A percentile compares a stretch with the other conserved stretches of the same genome.
Evolutionary conservation across 2,797 vertebrate species (phyloP).

Genomic region (Betta splendens): DNA sequence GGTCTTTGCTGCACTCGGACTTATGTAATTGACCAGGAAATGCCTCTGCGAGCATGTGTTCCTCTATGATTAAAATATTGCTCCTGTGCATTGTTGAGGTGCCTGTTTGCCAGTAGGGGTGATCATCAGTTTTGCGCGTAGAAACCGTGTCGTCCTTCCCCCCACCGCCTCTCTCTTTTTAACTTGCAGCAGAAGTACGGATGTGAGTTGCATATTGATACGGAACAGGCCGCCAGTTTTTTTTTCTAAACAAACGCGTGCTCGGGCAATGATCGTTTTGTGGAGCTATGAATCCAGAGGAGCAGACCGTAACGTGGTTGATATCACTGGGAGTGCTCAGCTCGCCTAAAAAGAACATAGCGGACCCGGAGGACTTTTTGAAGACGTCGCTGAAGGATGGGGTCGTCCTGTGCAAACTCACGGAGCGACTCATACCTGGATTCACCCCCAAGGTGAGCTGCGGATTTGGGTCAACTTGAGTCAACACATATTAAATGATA

Average conservation of each 20-base stretch:
- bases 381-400: conserved; percentile 92
- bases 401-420: conserved; percentile 92
- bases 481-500: conserved; percentile 28
- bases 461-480: conserved; percentile 13
- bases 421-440: conserved; percentile 89
- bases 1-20: not conserved
- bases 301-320: conserved; percentile 95
- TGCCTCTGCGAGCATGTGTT: conserved; percentile 11
- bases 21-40: conserved; percentile 4
- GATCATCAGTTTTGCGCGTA: conserved; percentile 61
- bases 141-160: conserved; percentile 51
- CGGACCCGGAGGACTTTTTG: conserved; percentile 92
- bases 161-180: conserved; percentile 48
- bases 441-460: conserved; percentile 88
- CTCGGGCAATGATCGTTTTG: conserved; percentile 56
- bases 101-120: conserved; percentile 74
- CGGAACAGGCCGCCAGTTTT: conserved; percentile 68
- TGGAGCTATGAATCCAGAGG: conserved; percentile 92
- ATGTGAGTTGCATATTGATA: conserved; percentile 77
- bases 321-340: conserved; percentile 95
- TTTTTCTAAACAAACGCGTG: conserved; percentile 48
- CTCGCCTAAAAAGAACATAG: conserved; percentile 95
- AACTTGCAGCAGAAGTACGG: conserved; percentile 76
- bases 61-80: not conserved
- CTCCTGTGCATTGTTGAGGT: conserved; percentile 55